Evolutionary conservation across 2,113 vertebrate species (phyloP).

Genomic region (Chaenocephalus aceratus): DNA sequence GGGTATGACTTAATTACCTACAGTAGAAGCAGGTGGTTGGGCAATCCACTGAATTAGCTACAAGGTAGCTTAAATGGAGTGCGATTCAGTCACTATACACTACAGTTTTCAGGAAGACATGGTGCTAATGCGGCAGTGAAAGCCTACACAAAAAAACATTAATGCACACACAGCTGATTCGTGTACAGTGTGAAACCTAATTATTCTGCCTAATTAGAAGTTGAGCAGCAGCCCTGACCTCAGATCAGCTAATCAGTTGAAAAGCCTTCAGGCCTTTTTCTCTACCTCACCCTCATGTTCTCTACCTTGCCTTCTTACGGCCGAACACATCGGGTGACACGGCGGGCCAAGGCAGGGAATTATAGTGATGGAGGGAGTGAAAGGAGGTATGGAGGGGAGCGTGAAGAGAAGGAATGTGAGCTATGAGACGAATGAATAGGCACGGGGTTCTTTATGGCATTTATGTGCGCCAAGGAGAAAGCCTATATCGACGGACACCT

Average conservation of each 20-base stretch:
- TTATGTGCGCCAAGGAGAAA: slow-evolving; percentile 40
- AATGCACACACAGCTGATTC: neutral
- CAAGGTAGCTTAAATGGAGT: neutral
- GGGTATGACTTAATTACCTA: slow-evolving; percentile 11
- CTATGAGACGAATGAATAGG: slow-evolving; percentile 65
- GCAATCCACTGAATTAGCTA: neutral
- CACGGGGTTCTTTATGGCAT: slow-evolving; percentile 58
- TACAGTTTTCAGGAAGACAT: neutral
- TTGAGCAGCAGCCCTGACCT: slow-evolving; percentile 50
- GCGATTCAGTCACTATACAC: neutral
- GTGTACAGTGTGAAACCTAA: slow-evolving; percentile 38
- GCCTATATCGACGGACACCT: slow-evolving; percentile 56
- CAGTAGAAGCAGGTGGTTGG: neutral
- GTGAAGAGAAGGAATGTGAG: slow-evolving; percentile 57
- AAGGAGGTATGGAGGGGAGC: slow-evolving; percentile 20
- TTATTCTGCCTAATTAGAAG: slow-evolving; percentile 70
- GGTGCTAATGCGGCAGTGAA: neutral
- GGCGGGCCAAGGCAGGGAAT: slow-evolving; percentile 24
- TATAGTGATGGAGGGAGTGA: slow-evolving; percentile 32
- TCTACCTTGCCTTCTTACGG: neutral
- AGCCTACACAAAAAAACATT: neutral
- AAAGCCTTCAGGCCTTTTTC: slow-evolving; percentile 29
- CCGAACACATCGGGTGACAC: slow-evolving; percentile 21
- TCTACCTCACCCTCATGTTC: neutral
- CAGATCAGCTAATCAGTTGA: slow-evolving; percentile 43